These are phyloP conservation scores for Anhinga anhinga DNA, from an alignment of 2,113 vertebrate genomes.

Conservation along the genomic window DNA sequence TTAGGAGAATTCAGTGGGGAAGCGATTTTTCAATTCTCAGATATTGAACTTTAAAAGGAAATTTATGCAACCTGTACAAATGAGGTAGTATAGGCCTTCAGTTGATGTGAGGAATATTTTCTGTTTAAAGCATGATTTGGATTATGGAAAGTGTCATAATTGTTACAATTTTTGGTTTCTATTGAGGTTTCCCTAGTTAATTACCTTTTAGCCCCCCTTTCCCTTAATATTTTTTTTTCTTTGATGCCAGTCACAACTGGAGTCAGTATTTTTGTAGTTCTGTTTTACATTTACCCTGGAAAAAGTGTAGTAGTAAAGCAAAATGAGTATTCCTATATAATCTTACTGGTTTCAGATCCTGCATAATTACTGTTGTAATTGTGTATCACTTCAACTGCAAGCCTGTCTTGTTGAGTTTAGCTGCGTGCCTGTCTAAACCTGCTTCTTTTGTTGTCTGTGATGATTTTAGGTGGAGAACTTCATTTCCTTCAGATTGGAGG, in stretches of 20 bases:
- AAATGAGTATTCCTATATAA: not conserved
- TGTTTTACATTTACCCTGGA: not conserved
- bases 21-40: not conserved
- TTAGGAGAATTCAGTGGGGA: not conserved
- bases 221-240: not conserved
- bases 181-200: not conserved
- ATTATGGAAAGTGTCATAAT: not conserved
- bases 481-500: conserved; percentile 99
- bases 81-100: not conserved
- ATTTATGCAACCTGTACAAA: not conserved
- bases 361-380: not conserved
- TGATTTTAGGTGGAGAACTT: conserved; percentile 92
- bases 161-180: not conserved
- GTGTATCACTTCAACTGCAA: not conserved
- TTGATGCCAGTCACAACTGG: not conserved
- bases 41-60: not conserved
- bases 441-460: not conserved
- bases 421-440: not conserved
- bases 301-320: not conserved
- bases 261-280: not conserved
- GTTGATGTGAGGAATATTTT: not conserved
- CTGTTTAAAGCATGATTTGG: not conserved
- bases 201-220: rapidly evolving
- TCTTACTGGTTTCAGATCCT: not conserved
- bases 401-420: not conserved